Base-by-base conservation (phyloP, 2,113 vertebrate species). In the Ictidomys tridecemlineatus region DNA sequence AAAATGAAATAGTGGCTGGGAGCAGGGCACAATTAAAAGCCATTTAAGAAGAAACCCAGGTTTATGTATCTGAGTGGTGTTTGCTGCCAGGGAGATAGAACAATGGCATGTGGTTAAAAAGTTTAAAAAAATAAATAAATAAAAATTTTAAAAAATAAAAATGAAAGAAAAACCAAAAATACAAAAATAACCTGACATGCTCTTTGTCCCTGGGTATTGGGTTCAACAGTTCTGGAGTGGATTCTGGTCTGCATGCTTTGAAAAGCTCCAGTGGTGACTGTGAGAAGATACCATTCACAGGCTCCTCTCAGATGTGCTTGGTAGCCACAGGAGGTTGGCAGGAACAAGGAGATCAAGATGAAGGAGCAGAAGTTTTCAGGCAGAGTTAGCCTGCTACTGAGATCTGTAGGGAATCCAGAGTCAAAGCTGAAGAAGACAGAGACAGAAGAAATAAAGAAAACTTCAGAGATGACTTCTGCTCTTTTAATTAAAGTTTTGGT, bases 401-500 rank as follows among this genome's bases (percentile, higher is more conserved):
- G 56, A 61, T 12, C 16, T 61, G 7, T 1, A 48, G 37, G 39
- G 11, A 77, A 78, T 48, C 16, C 16, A 51, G 37, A 9, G 1
- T 85, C 34, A 93, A 94, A 67, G 10, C 18, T 79, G 28, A 74
- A 91, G 58, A 67, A 93, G 34, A 58, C 39, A 76, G 39, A 82
- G 2, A 45, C 39, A 63, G 72, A 79, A 85, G 78, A 94, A 73
- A 89, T 67, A 30, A 87, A 72, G 58, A 34, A 91, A 24, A 0
- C 26, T 42, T 70, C 28, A 72, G 26, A n/a, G 22, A 45, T 72
- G 24, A 78, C 28, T 86, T 97, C 42, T 82, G 30, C 24, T 82
- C 39, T 94, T 94, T 90, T n/a, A 80, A 32, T 72, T 86, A 56
- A 86, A 37, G 7, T 83, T 82, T 45, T 78, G 37, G 22, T 73